Evolutionary conservation across 2,113 vertebrate species (phyloP).

Genomic region (Pelusios castaneus): DNA sequence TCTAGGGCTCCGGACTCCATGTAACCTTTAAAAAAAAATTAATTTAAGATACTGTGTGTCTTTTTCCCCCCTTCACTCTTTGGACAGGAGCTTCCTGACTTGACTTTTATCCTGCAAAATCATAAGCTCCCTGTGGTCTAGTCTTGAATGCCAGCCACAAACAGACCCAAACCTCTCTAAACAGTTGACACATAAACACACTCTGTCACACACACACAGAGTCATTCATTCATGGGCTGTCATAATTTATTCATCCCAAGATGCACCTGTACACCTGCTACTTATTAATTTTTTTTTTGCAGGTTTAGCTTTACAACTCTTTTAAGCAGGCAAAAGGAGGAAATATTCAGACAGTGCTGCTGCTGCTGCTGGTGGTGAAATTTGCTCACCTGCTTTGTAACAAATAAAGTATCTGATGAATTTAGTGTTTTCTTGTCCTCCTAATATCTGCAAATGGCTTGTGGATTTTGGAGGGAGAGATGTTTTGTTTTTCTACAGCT

Average conservation of each 20-base stretch:
- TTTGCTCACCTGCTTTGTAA: conserved; percentile 52
- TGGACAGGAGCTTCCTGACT: neutral
- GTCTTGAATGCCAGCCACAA: neutral
- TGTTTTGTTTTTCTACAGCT: neutral
- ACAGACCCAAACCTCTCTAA: neutral
- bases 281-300: neutral
- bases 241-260: accelerated
- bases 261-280: neutral
- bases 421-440: conserved; percentile 50
- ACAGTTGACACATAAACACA: neutral
- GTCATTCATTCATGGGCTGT: accelerated
- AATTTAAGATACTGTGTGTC: accelerated
- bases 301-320: neutral
- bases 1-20: neutral
- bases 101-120: neutral
- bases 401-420: conserved; percentile 23
- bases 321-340: neutral
- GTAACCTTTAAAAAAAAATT: neutral
- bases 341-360: conserved; percentile 11
- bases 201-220: neutral
- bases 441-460: conserved; percentile 36
- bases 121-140: neutral
- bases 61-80: accelerated
- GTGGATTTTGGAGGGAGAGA: neutral
- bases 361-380: neutral